Percentiles rank a stretch among this genome's conserved stretches.
These are phyloP conservation scores for Chrysocyon brachyurus DNA, from an alignment of 2,797 vertebrate species.

Conservation along the genomic window DNA sequence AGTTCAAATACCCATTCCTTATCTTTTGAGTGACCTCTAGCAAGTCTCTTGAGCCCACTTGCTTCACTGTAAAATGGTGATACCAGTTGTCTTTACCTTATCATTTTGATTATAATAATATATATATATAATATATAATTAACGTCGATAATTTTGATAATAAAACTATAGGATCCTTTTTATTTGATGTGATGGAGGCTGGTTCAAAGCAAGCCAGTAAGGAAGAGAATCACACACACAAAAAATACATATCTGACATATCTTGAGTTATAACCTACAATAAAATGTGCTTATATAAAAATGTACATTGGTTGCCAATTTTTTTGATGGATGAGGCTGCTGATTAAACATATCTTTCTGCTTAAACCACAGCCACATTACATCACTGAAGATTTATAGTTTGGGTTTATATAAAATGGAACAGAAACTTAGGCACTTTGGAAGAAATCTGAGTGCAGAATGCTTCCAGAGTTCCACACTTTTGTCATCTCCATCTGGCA, in stretches of 20 bases:
- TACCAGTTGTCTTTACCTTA: background rate
- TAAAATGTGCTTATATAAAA: conserved; percentile 27
- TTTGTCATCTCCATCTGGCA: background rate
- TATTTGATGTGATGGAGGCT: background rate
- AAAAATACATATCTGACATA: background rate
- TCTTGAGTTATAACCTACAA: background rate
- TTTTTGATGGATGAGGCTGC: background rate
- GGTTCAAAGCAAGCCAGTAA: background rate
- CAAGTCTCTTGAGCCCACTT: background rate
- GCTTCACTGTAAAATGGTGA: background rate
- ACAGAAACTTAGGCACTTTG: background rate
- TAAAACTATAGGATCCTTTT: background rate
- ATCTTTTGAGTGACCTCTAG: background rate
- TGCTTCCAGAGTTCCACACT: background rate
- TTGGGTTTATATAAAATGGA: background rate
- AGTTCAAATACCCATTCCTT: background rate
- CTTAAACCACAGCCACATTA: background rate
- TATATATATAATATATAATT: too few relatives aligned
- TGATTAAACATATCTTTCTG: conserved; percentile 27
- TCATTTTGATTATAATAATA: background rate
- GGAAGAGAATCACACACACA: background rate
- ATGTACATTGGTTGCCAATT: background rate
- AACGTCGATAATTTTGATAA: background rate
- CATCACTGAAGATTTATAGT: background rate
- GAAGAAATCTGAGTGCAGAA: background rate